Conservation (phyloP, 2,797 vertebrate species). For the Cetoscarus ocellatus region DNA sequence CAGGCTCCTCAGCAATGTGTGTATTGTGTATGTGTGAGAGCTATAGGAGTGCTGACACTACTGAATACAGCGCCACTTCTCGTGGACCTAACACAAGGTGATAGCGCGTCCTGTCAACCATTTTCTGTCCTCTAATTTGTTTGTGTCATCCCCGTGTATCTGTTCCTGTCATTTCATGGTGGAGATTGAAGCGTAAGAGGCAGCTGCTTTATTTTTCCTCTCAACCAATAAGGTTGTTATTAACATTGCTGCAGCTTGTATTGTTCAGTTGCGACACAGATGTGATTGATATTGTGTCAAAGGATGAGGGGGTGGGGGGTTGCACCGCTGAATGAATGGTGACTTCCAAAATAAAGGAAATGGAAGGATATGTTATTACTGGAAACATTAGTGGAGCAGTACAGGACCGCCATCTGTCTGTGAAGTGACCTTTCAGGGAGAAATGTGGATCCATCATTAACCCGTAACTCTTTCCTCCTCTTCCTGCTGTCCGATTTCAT, state of each 20-base stretch:
- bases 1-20: conserved; percentile 47
- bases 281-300: conserved; percentile 69
- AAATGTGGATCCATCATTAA: conserved; percentile 81
- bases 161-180: conserved; percentile 50
- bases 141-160: conserved; percentile 48
- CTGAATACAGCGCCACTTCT: conserved; percentile 58
- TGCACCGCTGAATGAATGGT: conserved; percentile 45
- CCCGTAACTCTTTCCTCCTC: conserved; percentile 19
- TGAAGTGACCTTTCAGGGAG: conserved; percentile 85
- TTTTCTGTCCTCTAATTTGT: conserved; percentile 59
- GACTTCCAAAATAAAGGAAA: conserved; percentile 63
- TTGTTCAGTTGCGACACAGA: conserved; percentile 48
- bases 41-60: conserved; percentile 71
- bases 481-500: conserved; percentile 17
- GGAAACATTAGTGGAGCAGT: conserved; percentile 80
- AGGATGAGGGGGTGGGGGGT: conserved; percentile 25
- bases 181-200: conserved; percentile 52
- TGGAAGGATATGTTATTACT: conserved; percentile 74
- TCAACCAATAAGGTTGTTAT: conserved; percentile 60
- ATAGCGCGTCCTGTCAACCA: conserved; percentile 61
- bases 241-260: conserved; percentile 41
- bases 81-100: conserved; percentile 70
- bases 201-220: conserved; percentile 41
- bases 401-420: conserved; percentile 79
- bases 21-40: conserved; percentile 30